Evolutionary conservation across 2,888 invertebrate species (phyloP), one percentile per base, ranked within the genome.

Genomic region (Phyto melanocephala): DNA sequence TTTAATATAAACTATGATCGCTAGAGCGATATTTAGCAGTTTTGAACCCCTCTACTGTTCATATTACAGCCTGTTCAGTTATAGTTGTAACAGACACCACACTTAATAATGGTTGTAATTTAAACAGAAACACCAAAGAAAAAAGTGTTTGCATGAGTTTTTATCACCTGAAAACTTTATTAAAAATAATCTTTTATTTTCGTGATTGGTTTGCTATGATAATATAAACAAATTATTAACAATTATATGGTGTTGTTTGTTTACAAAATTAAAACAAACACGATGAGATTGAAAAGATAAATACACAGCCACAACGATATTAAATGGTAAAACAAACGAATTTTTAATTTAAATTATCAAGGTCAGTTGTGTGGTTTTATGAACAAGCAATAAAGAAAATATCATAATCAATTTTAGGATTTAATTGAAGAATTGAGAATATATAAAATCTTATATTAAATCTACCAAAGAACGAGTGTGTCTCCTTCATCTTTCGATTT

Each of bases 141-240:
- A 54, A 71, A 56, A 63, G 65, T 52, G 52, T 78, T 74, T 77
- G 77, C 74, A 52, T 63, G 42, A 74, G 72, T 68, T 81, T 81
- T 78, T 78, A 78, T 81, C 81, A 81, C 78, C 78, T 78, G 7
- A 78, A 81, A 81, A 77, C 77, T 74, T 68, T 63, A 70, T 68
- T 68, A 56, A 63, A 78, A 78, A 50, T 54, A 78, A 52, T 45
- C 5, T 42, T n/a, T n/a, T n/a, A n/a, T 54, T 28, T 65, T 56
- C 6, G 58, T 28, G 78, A 81, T 81, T 74, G 50, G 63, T 70
- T 68, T 52, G 35, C 74, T 58, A 17, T 37, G 77, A 81, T 81
- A 74, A 74, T 58, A 56, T 50, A 47, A 70, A 65, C 72, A 81
- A 81, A 81, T 81, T 81, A 78, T 70, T 63, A 81, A 45, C 72